phyloP scores from a whole-genome alignment of 2,113 vertebrate species.

The Buteo buteo region DNA sequence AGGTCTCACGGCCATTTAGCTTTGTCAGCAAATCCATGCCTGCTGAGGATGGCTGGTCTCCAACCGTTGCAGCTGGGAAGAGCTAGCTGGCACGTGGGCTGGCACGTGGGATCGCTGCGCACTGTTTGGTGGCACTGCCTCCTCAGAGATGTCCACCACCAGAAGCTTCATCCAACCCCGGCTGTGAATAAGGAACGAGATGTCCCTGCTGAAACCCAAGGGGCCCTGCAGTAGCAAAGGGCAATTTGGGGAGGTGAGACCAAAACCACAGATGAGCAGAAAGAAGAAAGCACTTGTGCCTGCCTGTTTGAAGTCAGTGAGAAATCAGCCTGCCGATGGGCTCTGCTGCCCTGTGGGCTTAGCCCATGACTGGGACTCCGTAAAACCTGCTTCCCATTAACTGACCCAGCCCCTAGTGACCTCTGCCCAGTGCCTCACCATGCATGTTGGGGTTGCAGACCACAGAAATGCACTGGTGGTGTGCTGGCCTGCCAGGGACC shows the following conservation, averaged over 20 bases:
- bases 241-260: background rate
- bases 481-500: background rate
- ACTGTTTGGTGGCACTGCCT: background rate
- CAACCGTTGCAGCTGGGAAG: background rate
- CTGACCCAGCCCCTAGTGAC: background rate
- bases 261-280: background rate
- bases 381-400: background rate
- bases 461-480: background rate
- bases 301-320: background rate
- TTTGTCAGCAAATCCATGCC: background rate
- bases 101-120: background rate
- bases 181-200: rapidly evolving
- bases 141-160: background rate
- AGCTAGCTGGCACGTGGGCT: rapidly evolving
- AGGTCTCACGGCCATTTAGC: background rate
- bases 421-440: background rate
- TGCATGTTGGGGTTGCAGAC: background rate
- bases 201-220: background rate
- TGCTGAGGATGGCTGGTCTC: background rate
- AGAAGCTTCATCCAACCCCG: background rate
- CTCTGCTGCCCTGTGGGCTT: background rate
- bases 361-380: background rate
- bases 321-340: background rate
- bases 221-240: background rate
- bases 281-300: background rate